These are phyloP conservation scores for Pempheris klunzingeri DNA, from an alignment of 2,797 vertebrate genomes.

Conservation along the genomic window DNA sequence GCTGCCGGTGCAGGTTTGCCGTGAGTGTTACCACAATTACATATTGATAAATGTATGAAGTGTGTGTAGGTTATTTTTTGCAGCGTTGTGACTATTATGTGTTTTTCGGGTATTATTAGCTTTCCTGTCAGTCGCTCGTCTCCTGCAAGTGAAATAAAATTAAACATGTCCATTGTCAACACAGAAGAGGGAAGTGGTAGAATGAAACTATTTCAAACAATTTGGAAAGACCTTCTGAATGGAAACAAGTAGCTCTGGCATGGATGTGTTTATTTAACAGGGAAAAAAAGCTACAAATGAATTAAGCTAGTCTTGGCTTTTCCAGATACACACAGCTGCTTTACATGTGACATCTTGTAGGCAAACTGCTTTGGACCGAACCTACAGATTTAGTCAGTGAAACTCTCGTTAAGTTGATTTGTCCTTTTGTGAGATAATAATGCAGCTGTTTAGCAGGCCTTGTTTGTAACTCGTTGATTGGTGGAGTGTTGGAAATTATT, in stretches of 20 bases:
- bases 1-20: slow-evolving; percentile 50
- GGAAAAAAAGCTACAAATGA: slow-evolving; percentile 29
- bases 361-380: not conserved
- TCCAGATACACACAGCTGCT: slow-evolving; percentile 52
- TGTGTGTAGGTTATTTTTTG: slow-evolving; percentile 75
- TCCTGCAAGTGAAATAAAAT: slow-evolving; percentile 58
- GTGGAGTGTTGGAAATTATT: not conserved
- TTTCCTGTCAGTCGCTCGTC: slow-evolving; percentile 63
- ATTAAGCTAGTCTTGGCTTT: slow-evolving; percentile 29
- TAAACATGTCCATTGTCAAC: slow-evolving; percentile 57
- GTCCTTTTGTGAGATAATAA: not conserved
- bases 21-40: slow-evolving; percentile 78
- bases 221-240: slow-evolving; percentile 29
- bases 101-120: slow-evolving; percentile 69
- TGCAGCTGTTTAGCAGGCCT: not conserved
- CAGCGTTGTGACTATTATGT: slow-evolving; percentile 71
- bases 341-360: slow-evolving; percentile 7
- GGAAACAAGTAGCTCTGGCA: slow-evolving; percentile 55
- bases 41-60: slow-evolving; percentile 82
- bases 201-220: slow-evolving; percentile 52
- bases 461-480: not conserved
- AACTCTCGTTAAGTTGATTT: not conserved
- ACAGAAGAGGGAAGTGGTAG: slow-evolving; percentile 55
- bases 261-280: slow-evolving; percentile 53
- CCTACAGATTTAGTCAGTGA: not conserved